These are phyloP conservation scores for Oxyruncus cristatus DNA, from an alignment of 2,113 vertebrate genomes.

Conservation along the genomic window DNA sequence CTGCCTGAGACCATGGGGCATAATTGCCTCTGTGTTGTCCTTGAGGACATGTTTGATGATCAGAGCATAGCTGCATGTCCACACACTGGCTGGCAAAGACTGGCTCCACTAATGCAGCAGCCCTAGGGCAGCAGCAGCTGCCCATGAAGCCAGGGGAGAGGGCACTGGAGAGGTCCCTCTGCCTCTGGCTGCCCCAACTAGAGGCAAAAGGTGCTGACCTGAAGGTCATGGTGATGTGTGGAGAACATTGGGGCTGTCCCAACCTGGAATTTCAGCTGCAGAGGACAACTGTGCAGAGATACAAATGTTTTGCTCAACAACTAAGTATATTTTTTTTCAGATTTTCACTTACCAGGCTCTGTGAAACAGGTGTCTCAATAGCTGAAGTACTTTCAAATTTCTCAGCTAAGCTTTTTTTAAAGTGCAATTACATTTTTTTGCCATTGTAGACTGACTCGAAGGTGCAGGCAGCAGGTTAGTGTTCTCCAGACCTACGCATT, in stretches of 20 bases:
- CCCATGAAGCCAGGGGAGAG: neutral
- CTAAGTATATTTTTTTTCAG: neutral
- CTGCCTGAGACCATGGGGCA: neutral
- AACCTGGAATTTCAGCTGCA: neutral
- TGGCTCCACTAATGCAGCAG: rapidly evolving
- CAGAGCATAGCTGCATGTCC: rapidly evolving
- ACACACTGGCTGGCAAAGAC: neutral
- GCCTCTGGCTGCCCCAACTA: rapidly evolving
- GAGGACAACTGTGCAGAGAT: neutral
- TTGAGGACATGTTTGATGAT: neutral
- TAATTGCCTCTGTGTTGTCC: neutral
- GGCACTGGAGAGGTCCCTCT: neutral
- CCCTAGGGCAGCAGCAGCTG: neutral
- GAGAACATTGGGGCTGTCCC: neutral
- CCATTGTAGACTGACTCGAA: neutral
- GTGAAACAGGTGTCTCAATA: neutral
- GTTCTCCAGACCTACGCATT: neutral
- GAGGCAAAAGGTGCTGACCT: neutral
- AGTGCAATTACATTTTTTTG: rapidly evolving
- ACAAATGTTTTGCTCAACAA: neutral
- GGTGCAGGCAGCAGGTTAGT: neutral
- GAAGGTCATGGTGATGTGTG: rapidly evolving
- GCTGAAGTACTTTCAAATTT: neutral
- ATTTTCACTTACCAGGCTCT: neutral
- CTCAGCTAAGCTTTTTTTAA: neutral